A percentile compares a stretch with the other conserved stretches of the same genome.
Conservation (phyloP, 92 coral and sea anemone genomes). For the Epizoanthus scotinus region DNA sequence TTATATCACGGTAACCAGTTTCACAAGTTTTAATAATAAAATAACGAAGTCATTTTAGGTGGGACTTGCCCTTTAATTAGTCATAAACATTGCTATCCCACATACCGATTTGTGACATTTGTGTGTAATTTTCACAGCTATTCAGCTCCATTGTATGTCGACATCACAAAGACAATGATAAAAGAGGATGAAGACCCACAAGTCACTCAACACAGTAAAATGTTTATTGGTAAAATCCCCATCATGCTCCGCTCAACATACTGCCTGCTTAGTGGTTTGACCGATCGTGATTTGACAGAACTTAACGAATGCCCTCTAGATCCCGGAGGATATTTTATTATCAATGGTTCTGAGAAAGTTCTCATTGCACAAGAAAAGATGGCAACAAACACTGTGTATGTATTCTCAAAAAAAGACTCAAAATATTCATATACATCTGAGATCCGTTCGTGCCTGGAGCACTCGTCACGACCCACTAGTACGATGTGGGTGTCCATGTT, state of each 20-base stretch:
- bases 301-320: slow-evolving; percentile 97
- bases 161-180: slow-evolving; percentile 92
- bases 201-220: slow-evolving; percentile 91
- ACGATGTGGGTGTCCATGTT: slow-evolving; percentile 99
- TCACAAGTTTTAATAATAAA: no score
- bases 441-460: slow-evolving; percentile 95
- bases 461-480: slow-evolving; percentile 96
- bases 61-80: no score
- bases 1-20: no score
- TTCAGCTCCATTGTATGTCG: slow-evolving; percentile 98
- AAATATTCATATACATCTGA: slow-evolving; percentile 97
- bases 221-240: slow-evolving; percentile 98
- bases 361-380: slow-evolving; percentile 98
- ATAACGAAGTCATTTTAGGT: no score
- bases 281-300: slow-evolving; percentile 98
- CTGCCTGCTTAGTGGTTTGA: slow-evolving; percentile 84
- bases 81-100: no score
- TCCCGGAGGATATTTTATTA: slow-evolving; percentile 97
- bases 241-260: slow-evolving; percentile 98
- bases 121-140: slow-evolving; percentile 53
- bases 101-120: no score
- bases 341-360: slow-evolving; percentile 98
- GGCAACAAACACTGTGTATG: slow-evolving; percentile 99
- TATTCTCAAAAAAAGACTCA: slow-evolving; percentile 94
- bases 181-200: slow-evolving; percentile 90